Percentiles rank a stretch among this genome's conserved stretches.
These are phyloP conservation scores for Dexiosoma caninum DNA, from an alignment of 2,888 invertebrate species.

Conservation along the genomic window DNA sequence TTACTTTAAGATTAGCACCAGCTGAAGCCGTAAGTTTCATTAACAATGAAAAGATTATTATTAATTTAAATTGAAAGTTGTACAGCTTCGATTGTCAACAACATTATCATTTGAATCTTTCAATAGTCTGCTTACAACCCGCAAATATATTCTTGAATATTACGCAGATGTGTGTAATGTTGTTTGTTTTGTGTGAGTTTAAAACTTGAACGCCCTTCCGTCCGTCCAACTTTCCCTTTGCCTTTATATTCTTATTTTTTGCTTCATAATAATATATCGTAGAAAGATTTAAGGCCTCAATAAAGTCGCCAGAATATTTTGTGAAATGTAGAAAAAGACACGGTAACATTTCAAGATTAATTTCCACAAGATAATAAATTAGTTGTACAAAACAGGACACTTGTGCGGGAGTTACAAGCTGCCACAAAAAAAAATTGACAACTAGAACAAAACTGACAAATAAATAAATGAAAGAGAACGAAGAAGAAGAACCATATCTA, in stretches of 20 bases:
- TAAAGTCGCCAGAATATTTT: slow-evolving; percentile 57
- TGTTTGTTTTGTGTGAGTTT: slow-evolving; percentile 10
- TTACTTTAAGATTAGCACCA: no score
- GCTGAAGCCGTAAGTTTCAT: no score
- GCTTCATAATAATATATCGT: neutral
- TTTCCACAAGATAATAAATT: slow-evolving; percentile 65
- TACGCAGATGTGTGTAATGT: slow-evolving; percentile 41
- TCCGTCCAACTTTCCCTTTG: neutral
- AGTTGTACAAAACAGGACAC: slow-evolving; percentile 57
- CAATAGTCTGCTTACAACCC: neutral
- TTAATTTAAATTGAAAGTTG: no score
- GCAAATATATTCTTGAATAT: slow-evolving; percentile 15
- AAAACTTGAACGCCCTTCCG: neutral
- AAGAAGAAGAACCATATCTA: neutral
- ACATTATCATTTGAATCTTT: neutral
- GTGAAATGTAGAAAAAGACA: slow-evolving; percentile 18
- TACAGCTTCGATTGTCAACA: no score
- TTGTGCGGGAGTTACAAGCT: slow-evolving; percentile 52
- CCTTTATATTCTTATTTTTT: slow-evolving; percentile 2
- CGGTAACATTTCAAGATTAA: slow-evolving; percentile 65
- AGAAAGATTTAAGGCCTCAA: slow-evolving; percentile 49
- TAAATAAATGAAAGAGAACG: slow-evolving; percentile 6
- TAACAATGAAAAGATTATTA: no score
- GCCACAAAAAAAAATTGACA: slow-evolving; percentile 20
- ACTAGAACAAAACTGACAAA: slow-evolving; percentile 26